Base-by-base conservation (phyloP, 2,797 vertebrate genomes). In the Gambusia yucatana region DNA sequence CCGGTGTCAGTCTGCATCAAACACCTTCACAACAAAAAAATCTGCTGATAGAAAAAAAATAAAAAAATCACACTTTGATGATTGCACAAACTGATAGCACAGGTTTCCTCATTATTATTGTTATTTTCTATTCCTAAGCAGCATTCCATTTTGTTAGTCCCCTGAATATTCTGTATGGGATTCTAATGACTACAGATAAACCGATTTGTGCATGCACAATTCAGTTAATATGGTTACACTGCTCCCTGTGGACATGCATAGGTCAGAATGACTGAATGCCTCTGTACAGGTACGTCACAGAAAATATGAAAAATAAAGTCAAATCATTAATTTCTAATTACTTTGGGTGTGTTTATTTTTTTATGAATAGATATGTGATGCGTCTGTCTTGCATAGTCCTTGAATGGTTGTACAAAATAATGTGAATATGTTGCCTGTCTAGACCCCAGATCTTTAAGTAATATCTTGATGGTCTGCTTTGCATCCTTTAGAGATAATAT, bases 1-100 rank as follows among this genome's bases (percentile, higher is more conserved):
- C 76, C 43, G 52, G 86, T 83, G 88, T 88, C 85, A 82, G 86
- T 91, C 92, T 87, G 75, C 63, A 78, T 86, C 72, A 89, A 80
- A 90, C 86, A 92, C 86, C 77, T 87, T 90, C 87, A 86, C 73
- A 82, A 87, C 57, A 79, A 25, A 25, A 83, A 86, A 52, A 52
- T 84, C 72, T 61, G 65, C 79, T 70, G 73, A 72, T 39, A 72
- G 67, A 82, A 46, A 84, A 57, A 28, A 57, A 0, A n/a, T n/a
- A 50, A 52, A 22, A 22, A 8, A 22, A 3, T 6, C 79, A 86
- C 84, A 86, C 78, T 87, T 77, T 79, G 77, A 79, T 84, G 79
- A 89, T 87, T 85, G 81, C 82, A 87, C 71, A 84, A 79, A 79
- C 76, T 52, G 69, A 88, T 77, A 48, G 67, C 78, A 80, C 79